These are phyloP conservation scores for Melipona bicolor DNA, from an alignment of 2,888 invertebrate species.

Conservation along the genomic window DNA sequence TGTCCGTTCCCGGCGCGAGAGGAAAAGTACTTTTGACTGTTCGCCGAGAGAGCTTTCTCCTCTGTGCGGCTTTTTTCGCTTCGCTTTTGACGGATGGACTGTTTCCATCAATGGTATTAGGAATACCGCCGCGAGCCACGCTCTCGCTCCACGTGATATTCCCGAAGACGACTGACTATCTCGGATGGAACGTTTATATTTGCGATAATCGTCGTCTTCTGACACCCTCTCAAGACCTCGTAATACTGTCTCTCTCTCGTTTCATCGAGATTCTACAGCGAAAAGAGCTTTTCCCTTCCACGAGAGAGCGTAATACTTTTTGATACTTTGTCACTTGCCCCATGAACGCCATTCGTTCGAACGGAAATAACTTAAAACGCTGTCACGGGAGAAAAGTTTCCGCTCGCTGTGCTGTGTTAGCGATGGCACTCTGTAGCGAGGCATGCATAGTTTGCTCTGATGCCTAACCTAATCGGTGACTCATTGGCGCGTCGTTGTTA, in stretches of 20 bases:
- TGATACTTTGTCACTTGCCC: constrained; percentile 34
- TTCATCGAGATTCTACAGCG: not conserved
- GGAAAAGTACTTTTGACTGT: constrained; percentile 29
- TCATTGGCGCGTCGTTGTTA: not conserved
- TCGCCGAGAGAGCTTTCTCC: constrained; percentile 24
- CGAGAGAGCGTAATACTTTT: constrained; percentile 20
- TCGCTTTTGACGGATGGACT: constrained; percentile 11
- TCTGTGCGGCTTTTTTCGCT: not conserved
- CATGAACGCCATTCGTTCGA: constrained; percentile 11
- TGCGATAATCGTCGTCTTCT: constrained; percentile 30
- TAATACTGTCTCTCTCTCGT: not conserved
- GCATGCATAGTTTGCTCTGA: not conserved
- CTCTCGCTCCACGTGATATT: not conserved
- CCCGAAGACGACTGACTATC: not conserved
- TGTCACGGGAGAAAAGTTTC: constrained; percentile 9
- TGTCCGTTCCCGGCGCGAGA: not conserved
- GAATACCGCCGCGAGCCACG: constrained; percentile 14
- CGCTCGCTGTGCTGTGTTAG: not conserved
- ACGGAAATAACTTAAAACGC: constrained; percentile 20
- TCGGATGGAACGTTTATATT: constrained; percentile 12
- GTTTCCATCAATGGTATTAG: constrained; percentile 34
- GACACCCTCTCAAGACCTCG: not conserved
- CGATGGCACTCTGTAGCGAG: not conserved
- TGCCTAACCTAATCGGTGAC: not conserved
- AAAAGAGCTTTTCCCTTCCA: constrained; percentile 6